Percentiles rank a stretch among this genome's conserved stretches.
These are phyloP conservation scores for Platypus cylindrus DNA, from an alignment of 2,888 invertebrate species.

Conservation along the genomic window DNA sequence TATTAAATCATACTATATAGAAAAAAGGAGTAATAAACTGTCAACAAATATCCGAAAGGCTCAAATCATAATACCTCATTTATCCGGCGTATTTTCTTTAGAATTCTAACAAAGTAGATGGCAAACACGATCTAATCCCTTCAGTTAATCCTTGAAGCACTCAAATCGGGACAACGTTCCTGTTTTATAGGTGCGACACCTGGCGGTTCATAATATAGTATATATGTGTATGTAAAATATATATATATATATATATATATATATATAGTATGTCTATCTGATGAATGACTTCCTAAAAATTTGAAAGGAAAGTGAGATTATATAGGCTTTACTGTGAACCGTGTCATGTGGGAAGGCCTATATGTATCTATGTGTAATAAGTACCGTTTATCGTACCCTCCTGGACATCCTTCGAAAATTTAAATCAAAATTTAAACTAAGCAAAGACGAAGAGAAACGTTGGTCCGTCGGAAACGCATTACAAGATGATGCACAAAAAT, in stretches of 20 bases:
- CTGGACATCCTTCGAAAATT: no score
- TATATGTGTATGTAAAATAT: no score
- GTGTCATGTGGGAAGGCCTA: conserved; percentile 14
- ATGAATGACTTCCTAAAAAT: conserved; percentile 38
- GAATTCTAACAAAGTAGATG: conserved; percentile 9
- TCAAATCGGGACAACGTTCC: not conserved
- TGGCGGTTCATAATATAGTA: conserved; percentile 1
- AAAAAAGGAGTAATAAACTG: no score
- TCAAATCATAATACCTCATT: conserved; percentile 3
- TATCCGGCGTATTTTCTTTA: conserved; percentile 9
- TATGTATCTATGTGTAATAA: no score
- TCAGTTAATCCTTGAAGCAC: conserved; percentile 1
- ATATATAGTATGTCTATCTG: conserved; percentile 29
- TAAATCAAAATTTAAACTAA: no score
- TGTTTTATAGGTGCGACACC: conserved; percentile 1
- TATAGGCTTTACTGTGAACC: conserved; percentile 17
- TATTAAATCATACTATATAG: no score
- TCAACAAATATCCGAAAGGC: no score
- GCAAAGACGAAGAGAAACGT: no score
- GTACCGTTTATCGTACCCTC: no score
- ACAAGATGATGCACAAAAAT: no score
- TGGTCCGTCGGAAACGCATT: no score
- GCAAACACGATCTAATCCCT: conserved; percentile 8
- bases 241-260: no score
- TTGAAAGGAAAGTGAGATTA: conserved; percentile 36